A percentile compares a stretch with the other conserved stretches of the same genome.
Evolutionary conservation across 2,888 invertebrate species (phyloP).

Genomic region (Halocaridina rubra): DNA sequence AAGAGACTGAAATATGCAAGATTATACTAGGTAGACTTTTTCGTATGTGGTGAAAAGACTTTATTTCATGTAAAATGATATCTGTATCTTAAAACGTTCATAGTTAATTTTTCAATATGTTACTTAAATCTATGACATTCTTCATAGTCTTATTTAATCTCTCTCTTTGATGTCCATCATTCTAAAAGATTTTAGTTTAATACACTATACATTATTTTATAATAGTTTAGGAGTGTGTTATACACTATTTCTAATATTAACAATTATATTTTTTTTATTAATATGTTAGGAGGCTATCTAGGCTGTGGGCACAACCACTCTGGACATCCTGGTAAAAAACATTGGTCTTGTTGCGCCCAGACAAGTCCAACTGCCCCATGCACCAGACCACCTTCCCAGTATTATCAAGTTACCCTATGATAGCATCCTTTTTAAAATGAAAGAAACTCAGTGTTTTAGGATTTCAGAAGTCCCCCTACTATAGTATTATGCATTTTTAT

Average conservation of each 20-base stretch:
- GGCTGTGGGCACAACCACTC: slow-evolving; percentile 86
- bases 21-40: no score
- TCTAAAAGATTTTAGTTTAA: background rate
- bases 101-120: no score
- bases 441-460: no score
- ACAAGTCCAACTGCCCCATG: slow-evolving; percentile 75
- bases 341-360: slow-evolving; percentile 84
- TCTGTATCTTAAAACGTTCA: no score
- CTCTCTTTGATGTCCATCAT: background rate
- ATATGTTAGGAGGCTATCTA: slow-evolving; percentile 69
- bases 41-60: no score
- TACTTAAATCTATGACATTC: no score
- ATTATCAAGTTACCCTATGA: slow-evolving; percentile 54
- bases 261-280: slow-evolving; percentile 65
- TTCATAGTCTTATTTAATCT: no score
- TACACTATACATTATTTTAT: background rate
- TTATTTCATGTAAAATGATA: no score
- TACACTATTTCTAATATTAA: background rate
- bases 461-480: no score
- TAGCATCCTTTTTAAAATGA: no score
- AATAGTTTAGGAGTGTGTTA: background rate
- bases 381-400: slow-evolving; percentile 69
- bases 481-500: no score
- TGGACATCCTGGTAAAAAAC: slow-evolving; percentile 82
- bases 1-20: no score